Conservation (phyloP, 1,140 invertebrate genomes). For the Rhynchophorus ferrugineus region DNA sequence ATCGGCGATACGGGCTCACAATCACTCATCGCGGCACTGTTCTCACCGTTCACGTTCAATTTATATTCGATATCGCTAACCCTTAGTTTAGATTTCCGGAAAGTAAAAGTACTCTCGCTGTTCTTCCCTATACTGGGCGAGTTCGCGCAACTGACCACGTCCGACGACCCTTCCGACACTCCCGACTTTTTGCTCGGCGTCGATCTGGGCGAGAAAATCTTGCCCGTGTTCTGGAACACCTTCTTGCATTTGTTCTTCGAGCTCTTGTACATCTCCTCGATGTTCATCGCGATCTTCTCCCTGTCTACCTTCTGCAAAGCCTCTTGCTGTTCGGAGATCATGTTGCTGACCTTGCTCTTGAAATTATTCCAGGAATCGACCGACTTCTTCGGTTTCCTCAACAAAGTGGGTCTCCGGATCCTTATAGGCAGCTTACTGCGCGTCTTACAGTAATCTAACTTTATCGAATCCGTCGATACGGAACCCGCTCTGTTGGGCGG, state of each 20-base stretch:
- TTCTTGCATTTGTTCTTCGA: slow-evolving; percentile 37
- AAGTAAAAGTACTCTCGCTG: slow-evolving; percentile 10
- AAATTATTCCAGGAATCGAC: slow-evolving; percentile 33
- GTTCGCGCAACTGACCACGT: slow-evolving; percentile 13
- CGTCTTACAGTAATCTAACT: slow-evolving; percentile 30
- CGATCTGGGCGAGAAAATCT: slow-evolving; percentile 28
- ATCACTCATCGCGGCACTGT: slow-evolving; percentile 16
- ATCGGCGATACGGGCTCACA: slow-evolving; percentile 10
- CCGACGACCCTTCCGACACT: slow-evolving; percentile 3
- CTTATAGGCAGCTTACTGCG: slow-evolving; percentile 28
- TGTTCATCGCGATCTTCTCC: slow-evolving; percentile 31
- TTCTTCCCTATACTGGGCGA: slow-evolving; percentile 30
- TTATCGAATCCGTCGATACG: slow-evolving; percentile 10
- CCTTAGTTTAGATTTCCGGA: slow-evolving; percentile 23
- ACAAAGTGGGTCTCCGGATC: slow-evolving; percentile 25
- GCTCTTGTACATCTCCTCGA: slow-evolving; percentile 37
- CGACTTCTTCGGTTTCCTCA: slow-evolving; percentile 30
- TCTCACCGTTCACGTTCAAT: slow-evolving; percentile 22
- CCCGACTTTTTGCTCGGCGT: slow-evolving; percentile 16
- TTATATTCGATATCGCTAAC: slow-evolving; percentile 37
- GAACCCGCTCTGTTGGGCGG: slow-evolving; percentile 4
- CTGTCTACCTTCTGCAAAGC: slow-evolving; percentile 33
- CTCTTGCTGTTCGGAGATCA: slow-evolving; percentile 35
- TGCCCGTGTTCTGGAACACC: slow-evolving; percentile 36
- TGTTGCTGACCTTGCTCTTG: slow-evolving; percentile 33